These are phyloP conservation scores for Stenodera caucasica DNA, from an alignment of 2,888 invertebrate genomes.

Conservation along the genomic window DNA sequence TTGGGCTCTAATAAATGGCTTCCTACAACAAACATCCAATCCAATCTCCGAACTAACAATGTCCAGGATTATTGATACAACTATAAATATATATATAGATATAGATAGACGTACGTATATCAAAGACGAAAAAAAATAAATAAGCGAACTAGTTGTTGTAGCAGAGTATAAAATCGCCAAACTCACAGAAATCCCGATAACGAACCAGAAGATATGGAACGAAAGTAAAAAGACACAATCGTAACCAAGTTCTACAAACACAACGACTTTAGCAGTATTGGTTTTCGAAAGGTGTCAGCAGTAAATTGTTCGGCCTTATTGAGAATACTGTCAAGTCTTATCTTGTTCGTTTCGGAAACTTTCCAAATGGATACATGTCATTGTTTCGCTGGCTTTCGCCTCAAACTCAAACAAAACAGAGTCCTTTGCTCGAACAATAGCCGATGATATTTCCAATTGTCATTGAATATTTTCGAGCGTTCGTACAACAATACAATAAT, in stretches of 20 bases:
- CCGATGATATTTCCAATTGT: not conserved
- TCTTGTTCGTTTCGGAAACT: constrained; percentile 24
- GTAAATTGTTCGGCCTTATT: constrained; percentile 31
- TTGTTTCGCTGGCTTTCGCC: not conserved
- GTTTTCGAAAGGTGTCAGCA: constrained; percentile 30
- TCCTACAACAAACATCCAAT: constrained; percentile 43
- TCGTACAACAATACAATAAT: not conserved
- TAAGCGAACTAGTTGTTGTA: not conserved
- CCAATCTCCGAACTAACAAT: constrained; percentile 42
- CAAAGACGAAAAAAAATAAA: not conserved
- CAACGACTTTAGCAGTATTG: constrained; percentile 27
- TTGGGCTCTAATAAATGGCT: constrained; percentile 47
- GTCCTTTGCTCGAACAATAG: not conserved
- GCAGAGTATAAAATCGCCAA: constrained; percentile 21
- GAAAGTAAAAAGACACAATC: constrained; percentile 20
- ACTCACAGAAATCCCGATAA: constrained; percentile 23
- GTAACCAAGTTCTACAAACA: constrained; percentile 21
- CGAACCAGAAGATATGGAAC: constrained; percentile 21
- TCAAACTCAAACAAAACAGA: not conserved
- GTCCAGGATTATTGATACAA: constrained; percentile 42
- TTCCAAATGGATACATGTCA: constrained; percentile 10
- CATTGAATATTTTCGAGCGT: not conserved
- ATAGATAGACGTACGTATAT: not conserved
- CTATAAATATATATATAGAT: constrained; percentile 10
- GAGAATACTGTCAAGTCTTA: constrained; percentile 27